These are phyloP conservation scores for Oikopleura vanhoeffeni DNA, from an alignment of 23 tunicate genomes.

Conservation along the genomic window DNA sequence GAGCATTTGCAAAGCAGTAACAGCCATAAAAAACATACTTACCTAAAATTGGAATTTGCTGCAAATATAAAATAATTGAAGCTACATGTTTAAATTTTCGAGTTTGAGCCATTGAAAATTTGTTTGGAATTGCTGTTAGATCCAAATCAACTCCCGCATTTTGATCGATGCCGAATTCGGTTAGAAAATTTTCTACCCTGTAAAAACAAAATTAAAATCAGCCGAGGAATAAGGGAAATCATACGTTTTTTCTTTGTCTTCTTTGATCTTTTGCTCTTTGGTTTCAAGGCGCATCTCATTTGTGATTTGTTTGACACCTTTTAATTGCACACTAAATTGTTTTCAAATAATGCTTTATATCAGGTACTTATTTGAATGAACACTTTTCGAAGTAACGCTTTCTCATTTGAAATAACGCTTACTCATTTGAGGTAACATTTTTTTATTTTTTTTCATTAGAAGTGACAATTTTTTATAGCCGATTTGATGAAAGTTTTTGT, in stretches of 20 bases:
- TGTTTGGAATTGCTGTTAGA: background rate
- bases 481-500: no score
- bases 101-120: constrained; percentile 3
- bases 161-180: background rate
- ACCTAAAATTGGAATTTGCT: background rate
- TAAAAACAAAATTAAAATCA: background rate
- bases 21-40: background rate
- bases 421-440: no score
- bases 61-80: background rate
- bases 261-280: background rate
- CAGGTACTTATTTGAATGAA: no score
- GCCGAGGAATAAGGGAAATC: background rate
- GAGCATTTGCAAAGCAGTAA: constrained; percentile 7
- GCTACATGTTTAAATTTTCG: constrained; percentile 3
- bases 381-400: no score
- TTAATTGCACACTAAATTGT: background rate
- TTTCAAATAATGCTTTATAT: no score
- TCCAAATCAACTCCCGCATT: background rate
- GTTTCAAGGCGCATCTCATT: background rate
- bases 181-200: background rate
- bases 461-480: no score
- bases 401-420: no score
- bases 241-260: background rate
- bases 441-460: no score
- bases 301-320: background rate